A percentile compares a stretch with the other conserved stretches of the same genome.
These are phyloP conservation scores for Actinia tenebrosa DNA, from an alignment of 64 coral and sea anemone genomes.

Conservation along the genomic window DNA sequence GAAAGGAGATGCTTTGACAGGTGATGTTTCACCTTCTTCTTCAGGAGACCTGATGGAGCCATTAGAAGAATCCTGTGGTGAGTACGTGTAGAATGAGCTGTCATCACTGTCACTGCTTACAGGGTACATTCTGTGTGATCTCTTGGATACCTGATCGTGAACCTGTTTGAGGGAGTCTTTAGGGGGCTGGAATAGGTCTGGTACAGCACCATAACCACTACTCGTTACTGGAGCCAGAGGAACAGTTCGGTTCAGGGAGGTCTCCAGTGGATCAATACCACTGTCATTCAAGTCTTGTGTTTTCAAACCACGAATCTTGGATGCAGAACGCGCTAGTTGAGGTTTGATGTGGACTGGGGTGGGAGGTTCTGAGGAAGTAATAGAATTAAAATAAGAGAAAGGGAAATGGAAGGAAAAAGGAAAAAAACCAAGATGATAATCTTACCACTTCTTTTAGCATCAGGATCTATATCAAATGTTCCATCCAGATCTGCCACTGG, in stretches of 20 bases:
- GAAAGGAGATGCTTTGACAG: conserved; percentile 70
- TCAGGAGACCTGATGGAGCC: not conserved
- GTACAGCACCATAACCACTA: not conserved
- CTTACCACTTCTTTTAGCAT: conserved; percentile 43
- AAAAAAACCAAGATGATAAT: not conserved
- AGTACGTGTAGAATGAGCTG: conserved; percentile 44
- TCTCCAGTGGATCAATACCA: conserved; percentile 65
- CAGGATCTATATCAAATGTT: conserved; percentile 17
- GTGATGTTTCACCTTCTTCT: not conserved
- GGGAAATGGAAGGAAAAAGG: not conserved
- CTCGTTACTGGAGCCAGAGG: conserved; percentile 77
- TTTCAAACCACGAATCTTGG: conserved; percentile 56
- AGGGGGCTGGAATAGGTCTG: conserved; percentile 39
- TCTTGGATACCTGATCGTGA: conserved; percentile 71
- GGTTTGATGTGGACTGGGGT: conserved; percentile 89
- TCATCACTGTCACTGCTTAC: conserved; percentile 72
- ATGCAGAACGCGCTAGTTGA: conserved; percentile 77
- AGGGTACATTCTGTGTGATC: conserved; percentile 69
- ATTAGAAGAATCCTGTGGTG: conserved; percentile 36
- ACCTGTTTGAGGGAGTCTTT: conserved; percentile 72
- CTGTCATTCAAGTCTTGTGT: conserved; percentile 55
- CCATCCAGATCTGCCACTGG: conserved; percentile 19
- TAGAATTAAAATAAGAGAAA: not conserved
- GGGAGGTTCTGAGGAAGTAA: conserved; percentile 22
- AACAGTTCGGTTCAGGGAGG: conserved; percentile 38